Percentiles rank a stretch among this genome's conserved stretches.
phyloP scores from a whole-genome alignment of 2,797 vertebrate genomes.

The Lepidocolaptes lacrymiger region DNA sequence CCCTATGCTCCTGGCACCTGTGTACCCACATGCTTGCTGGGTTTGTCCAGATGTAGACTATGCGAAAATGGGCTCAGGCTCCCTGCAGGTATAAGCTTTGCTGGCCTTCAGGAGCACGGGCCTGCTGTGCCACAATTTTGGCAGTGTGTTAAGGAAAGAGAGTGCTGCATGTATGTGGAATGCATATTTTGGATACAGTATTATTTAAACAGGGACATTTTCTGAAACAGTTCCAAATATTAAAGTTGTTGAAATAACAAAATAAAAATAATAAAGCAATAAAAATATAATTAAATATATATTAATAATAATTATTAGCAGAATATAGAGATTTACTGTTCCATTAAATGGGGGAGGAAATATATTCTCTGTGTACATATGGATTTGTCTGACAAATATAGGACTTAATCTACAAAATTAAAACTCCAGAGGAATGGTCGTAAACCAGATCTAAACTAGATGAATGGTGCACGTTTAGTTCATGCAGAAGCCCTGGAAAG shows the following conservation, averaged over 20 bases:
- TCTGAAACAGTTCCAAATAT: neutral
- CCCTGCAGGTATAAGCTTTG: fast-evolving
- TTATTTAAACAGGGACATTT: neutral
- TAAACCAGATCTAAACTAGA: neutral
- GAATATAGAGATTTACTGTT: neutral
- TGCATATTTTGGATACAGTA: fast-evolving
- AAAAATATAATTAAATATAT: neutral
- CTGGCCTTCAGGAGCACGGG: fast-evolving
- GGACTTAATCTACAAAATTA: neutral
- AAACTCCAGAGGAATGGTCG: neutral
- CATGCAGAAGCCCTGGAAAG: neutral
- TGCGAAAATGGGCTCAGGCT: neutral
- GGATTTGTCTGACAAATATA: neutral
- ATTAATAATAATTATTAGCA: neutral
- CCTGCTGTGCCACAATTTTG: neutral
- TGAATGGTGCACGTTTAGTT: neutral
- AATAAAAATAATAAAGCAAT: neutral
- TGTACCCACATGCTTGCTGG: neutral
- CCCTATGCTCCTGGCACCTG: neutral
- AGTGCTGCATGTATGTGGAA: neutral
- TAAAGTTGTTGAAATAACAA: neutral
- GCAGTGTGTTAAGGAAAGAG: neutral
- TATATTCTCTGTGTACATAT: neutral
- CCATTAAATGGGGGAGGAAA: neutral
- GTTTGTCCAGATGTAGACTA: neutral